Base-by-base conservation (phyloP, 2,888 invertebrate genomes). In the Macrophya alboannulata region DNA sequence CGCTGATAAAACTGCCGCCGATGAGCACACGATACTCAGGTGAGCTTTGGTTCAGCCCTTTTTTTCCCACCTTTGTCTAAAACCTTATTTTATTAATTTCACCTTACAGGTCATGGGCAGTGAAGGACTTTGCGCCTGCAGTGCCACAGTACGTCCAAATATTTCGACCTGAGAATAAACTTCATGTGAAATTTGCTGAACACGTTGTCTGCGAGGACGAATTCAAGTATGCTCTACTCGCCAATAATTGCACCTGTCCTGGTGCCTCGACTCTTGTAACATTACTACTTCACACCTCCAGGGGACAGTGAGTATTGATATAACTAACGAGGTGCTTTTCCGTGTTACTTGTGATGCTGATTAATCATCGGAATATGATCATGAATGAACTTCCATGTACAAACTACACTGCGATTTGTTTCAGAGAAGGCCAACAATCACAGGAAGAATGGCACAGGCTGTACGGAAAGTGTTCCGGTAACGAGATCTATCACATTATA, bases 151-250 rank as follows among this genome's bases (percentile, higher is more conserved):
- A 99, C 94, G 99, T 99, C 88, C 99, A 99, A 95, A 99, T 99
- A 91, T 99, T 99, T 95, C 96, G 99, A 91, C 99, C 99, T 84
- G 99, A 99, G 94, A 99, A 99, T 94, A 99, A 99, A 93, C 96
- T 99, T 90, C 99, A 99, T 94, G 99, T 99, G 76, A 99, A 99
- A 94, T 99, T 99, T 94, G 99, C 99, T 65, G 99, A 99, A 93
- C 99, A 98, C 94, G 98, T 99, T 21, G 99, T 99, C 55, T 99
- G 99, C 94, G 99, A 99, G 94, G 99, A 99, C 93, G 99, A 99
- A 94, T 99, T 99, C 94, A 99, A 99, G 94, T 99, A 99, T 94
- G 99, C 99, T 37, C 95, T 99, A 86, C 95, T 99, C 89, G 99
- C 99, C 87, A 99, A 99, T 95, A 99, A 99, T 94, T 99, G 99